Evolutionary conservation across 1,140 invertebrate species (phyloP), one percentile per base, ranked within the genome.

Genomic region (Drosophila paulistorum): DNA sequence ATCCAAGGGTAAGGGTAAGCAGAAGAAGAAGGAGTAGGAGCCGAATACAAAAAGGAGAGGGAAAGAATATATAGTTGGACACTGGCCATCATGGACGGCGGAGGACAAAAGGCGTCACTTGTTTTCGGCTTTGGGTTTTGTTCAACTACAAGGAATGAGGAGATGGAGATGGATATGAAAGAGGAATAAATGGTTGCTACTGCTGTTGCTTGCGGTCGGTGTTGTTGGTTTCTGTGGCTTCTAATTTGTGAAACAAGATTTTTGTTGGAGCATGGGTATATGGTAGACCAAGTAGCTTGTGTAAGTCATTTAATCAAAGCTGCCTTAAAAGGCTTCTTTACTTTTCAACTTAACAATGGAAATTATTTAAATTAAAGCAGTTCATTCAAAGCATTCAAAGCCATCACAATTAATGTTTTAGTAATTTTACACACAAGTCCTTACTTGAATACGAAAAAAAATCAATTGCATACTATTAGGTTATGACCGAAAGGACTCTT

Each of bases 231-330:
- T 60, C 73, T 81, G 81, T 66, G 81, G 77, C 75, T 81, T 78
- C 59, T 66, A 81, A 81, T 86, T 85, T 85, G 82, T 69, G 65
- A 86, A 59, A 85, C 77, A 78, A 70, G 74, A 74, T 84, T 84
- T 73, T 45, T 7, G 30, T 54, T 63, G 70, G 74, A 74, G 66
- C 62, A 57, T 60, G 39, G 63, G 55, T 26, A 48, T 58, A 55
- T 30, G 30, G 30, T 58, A 67, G 20, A 55, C 59, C 30, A 63
- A 64, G 57, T 63, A 33, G 69, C 74, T 58, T 71, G 17, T 77
- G 78, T 74, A 67, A 81, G 65, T 70, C 81, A 81, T 85, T 81
- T 71, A 81, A 81, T 85, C 74, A 85, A 70, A 26, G 48, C 64
- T 23, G 45, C 17, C 10, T 48, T 48, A 48, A 58, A 35, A 58